Base-by-base conservation (phyloP, 1,140 invertebrate species). In the Cydia strobilella region DNA sequence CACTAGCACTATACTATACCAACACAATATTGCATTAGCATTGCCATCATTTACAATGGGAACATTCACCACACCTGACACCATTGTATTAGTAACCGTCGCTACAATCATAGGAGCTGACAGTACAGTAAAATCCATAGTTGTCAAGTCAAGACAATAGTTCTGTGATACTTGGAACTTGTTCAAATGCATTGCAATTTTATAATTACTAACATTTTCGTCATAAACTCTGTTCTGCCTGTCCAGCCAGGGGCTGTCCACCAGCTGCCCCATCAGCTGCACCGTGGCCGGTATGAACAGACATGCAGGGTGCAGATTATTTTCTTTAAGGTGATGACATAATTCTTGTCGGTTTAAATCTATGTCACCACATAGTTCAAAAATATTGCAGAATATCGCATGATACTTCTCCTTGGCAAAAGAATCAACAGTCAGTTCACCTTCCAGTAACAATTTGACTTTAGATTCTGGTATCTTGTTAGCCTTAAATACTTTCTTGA, bases 121-220 rank as follows among this genome's bases (percentile, higher is more conserved):
- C 31, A 91, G 54, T 27, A 84, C 72, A 5, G 76, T 86, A 74
- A 87, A 88, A 23, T 89, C 82, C 63, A 93, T 80, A 77, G 82
- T 80, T 5, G 77, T 75, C 12, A 85, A 86, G 75, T 92, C 86
- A 42, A 93, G 79, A 63, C 76, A 79, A 66, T 88, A 89, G 65
- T 90, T 88, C 66, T 90, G 85, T 25, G 89, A 86, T 1, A 90
- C 86, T 74, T 88, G 83, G 76, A 86, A 92, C 45, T 85, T 84
- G 75, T 92, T 93, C 0, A 92, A 82, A 23, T 86, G 82, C 59
- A 76, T 77, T 1, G 82, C 77, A n/a, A 92, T 81, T 74, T 81
- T 85, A 45, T 87, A 90, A 15, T 79, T 74, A 69, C 80, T 79
- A 15, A 87, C 73, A 79, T 93, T 91, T 65, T 82, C 79, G 79